Conservation (phyloP, 2,888 invertebrate genomes). For the Teleiodes luculella region DNA sequence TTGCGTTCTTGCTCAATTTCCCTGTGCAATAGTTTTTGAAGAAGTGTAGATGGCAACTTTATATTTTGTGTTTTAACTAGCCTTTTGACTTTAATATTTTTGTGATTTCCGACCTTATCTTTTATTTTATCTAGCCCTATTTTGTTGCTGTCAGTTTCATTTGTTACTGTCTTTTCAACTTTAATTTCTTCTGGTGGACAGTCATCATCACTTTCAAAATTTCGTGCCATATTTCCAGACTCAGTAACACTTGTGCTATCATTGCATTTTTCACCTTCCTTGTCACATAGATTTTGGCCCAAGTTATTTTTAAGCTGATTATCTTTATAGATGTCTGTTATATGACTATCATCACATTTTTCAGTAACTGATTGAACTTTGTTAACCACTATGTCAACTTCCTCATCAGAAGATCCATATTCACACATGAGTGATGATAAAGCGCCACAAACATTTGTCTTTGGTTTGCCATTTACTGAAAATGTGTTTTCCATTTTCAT, state of each 20-base stretch:
- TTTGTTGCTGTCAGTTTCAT: slow-evolving; percentile 23
- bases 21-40: slow-evolving; percentile 84
- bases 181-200: slow-evolving; percentile 73
- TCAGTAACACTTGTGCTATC: background rate
- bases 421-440: slow-evolving; percentile 77
- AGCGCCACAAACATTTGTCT: slow-evolving; percentile 65
- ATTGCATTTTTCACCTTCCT: slow-evolving; percentile 3
- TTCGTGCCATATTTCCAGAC: background rate
- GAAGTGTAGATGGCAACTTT: slow-evolving; percentile 76
- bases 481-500: slow-evolving; percentile 15
- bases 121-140: slow-evolving; percentile 25
- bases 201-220: slow-evolving; percentile 47
- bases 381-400: slow-evolving; percentile 25
- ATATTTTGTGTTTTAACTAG: background rate
- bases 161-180: slow-evolving; percentile 41
- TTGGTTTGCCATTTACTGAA: slow-evolving; percentile 29
- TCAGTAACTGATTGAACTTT: background rate
- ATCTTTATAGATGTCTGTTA: too few relatives aligned
- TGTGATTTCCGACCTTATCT: slow-evolving; percentile 15
- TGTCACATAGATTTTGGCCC: background rate
- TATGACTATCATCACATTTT: too few relatives aligned
- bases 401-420: slow-evolving; percentile 77
- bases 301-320: too few relatives aligned
- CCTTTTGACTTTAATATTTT: background rate
- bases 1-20: slow-evolving; percentile 93